Percentiles rank a stretch among this genome's conserved stretches.
These are phyloP conservation scores for Dryas iulia DNA, from an alignment of 1,140 invertebrate species.

Conservation along the genomic window DNA sequence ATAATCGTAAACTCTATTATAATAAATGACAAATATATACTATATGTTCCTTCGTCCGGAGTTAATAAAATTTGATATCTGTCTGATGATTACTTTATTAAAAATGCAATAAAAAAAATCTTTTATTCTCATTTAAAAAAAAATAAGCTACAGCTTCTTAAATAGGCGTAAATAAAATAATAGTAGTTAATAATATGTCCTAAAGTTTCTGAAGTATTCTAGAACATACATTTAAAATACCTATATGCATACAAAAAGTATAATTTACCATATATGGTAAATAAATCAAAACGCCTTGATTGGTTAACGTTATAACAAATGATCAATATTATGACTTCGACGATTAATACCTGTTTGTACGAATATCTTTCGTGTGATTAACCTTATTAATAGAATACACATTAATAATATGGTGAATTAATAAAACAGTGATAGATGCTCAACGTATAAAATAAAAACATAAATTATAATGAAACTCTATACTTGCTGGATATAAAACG, in stretches of 20 bases:
- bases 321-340: conserved; percentile 4
- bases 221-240: background rate
- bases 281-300: background rate
- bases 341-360: background rate
- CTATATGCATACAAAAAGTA: background rate
- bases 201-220: background rate
- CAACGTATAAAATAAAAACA: conserved; percentile 26
- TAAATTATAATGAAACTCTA: conserved; percentile 15
- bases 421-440: conserved; percentile 10
- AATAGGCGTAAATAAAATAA: background rate
- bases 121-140: background rate
- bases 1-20: conserved; percentile 13
- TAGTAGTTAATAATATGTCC: background rate
- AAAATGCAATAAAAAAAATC: conserved; percentile 11
- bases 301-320: background rate
- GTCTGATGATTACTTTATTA: conserved; percentile 17
- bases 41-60: conserved; percentile 3
- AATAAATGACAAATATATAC: conserved; percentile 7
- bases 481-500: conserved; percentile 21
- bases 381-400: conserved; percentile 15
- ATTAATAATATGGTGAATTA: conserved; percentile 12
- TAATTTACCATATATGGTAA: background rate
- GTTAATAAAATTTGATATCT: conserved; percentile 18
- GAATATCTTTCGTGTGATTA: conserved; percentile 3
- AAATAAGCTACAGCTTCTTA: too few species aligned